These are phyloP conservation scores for Cryptoleucopteryx plumbea DNA, from an alignment of 2,113 vertebrate species.

Conservation along the genomic window DNA sequence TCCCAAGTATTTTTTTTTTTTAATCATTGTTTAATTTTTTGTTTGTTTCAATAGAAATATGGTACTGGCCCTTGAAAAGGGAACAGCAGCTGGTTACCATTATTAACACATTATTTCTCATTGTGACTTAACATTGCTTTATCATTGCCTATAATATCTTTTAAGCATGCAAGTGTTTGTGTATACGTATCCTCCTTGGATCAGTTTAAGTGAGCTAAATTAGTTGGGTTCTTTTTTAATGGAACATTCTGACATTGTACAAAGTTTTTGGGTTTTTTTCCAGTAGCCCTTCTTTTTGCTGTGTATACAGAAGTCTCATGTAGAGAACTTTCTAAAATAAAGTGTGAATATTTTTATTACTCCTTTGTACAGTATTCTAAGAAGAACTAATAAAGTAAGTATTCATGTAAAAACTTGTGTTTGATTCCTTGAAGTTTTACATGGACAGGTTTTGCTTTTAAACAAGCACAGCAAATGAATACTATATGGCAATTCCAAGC, in stretches of 20 bases:
- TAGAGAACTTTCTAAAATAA: slow-evolving; percentile 77
- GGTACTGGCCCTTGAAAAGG: slow-evolving; percentile 8
- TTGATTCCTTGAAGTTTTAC: neutral
- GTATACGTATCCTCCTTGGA: neutral
- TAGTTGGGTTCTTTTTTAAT: neutral
- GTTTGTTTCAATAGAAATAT: neutral
- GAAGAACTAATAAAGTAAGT: slow-evolving; percentile 73
- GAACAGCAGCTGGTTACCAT: neutral
- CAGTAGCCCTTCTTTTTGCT: slow-evolving; percentile 9
- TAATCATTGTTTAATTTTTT: neutral
- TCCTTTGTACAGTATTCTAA: slow-evolving; percentile 80
- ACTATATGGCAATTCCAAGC: neutral
- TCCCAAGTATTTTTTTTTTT: neutral
- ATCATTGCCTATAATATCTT: neutral
- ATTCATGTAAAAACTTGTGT: slow-evolving; percentile 21
- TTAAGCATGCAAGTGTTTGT: slow-evolving; percentile 22
- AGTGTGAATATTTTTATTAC: slow-evolving; percentile 82
- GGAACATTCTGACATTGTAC: slow-evolving; percentile 13
- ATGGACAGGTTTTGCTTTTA: neutral
- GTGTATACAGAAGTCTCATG: slow-evolving; percentile 60
- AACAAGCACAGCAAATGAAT: neutral
- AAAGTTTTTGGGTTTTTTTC: neutral
- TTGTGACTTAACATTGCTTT: neutral
- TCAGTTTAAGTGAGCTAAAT: neutral
- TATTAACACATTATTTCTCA: neutral